Conservation (phyloP, 2,113 vertebrate species). For the Philantomba maxwellii region DNA sequence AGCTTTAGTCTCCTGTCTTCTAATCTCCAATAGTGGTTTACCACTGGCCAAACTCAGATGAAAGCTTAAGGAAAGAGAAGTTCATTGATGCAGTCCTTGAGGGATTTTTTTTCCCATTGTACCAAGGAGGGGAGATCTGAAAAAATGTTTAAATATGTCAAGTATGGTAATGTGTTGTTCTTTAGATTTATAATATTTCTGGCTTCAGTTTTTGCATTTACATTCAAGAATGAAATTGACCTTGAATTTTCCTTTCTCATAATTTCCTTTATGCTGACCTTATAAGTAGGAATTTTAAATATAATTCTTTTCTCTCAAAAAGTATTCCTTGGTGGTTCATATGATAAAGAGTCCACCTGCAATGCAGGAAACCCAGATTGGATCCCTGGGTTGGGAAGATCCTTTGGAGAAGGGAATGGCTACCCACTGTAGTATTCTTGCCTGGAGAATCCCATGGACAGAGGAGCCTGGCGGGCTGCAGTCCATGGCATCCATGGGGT, state of each 20-base stretch:
- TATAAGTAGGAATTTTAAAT: not conserved
- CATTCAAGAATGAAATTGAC: not conserved
- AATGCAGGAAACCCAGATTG: not conserved
- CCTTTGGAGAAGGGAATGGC: not conserved
- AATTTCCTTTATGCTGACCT: not conserved
- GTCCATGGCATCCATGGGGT: too few species aligned
- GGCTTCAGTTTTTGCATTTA: not conserved
- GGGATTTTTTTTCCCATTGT: not conserved
- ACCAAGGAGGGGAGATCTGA: not conserved
- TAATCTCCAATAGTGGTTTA: not conserved
- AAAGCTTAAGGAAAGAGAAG: not conserved
- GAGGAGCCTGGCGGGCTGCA: not conserved
- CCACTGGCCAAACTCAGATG: not conserved
- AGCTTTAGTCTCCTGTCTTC: not conserved
- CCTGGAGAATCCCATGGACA: not conserved
- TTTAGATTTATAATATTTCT: not conserved
- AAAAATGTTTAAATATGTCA: not conserved
- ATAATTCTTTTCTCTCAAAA: not conserved
- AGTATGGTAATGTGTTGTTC: not conserved
- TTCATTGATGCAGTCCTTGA: not conserved
- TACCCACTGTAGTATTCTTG: not conserved
- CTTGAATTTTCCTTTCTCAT: not conserved
- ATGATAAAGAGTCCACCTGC: not conserved
- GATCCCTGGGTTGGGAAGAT: not conserved
- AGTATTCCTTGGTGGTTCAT: not conserved